Conservation (phyloP, 2,113 vertebrate genomes). For the Lophius piscatorius region DNA sequence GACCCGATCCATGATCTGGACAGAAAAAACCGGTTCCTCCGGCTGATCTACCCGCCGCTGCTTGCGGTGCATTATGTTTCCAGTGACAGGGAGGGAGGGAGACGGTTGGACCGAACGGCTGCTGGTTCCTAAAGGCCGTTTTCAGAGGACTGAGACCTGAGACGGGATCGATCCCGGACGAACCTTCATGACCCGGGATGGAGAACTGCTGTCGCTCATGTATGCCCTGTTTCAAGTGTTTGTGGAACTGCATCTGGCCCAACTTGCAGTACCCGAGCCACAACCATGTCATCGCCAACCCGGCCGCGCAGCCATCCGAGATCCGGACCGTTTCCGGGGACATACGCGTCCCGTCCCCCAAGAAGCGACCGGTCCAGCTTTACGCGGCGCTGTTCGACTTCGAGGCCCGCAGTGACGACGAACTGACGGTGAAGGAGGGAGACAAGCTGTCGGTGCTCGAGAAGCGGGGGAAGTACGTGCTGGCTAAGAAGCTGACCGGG, state of each 20-base stretch:
- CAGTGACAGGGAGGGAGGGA: conserved; percentile 12
- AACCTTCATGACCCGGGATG: conserved; percentile 77
- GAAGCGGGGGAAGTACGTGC: conserved; percentile 86
- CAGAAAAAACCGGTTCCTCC: conserved; percentile 79
- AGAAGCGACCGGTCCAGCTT: conserved; percentile 78
- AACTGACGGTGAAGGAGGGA: conserved; percentile 86
- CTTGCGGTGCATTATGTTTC: conserved; percentile 50
- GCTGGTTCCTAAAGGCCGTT: conserved; percentile 69
- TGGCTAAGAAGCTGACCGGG: conserved; percentile 86
- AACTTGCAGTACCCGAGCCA: conserved; percentile 64
- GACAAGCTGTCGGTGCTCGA: conserved; percentile 87
- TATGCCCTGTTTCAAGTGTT: conserved; percentile 80
- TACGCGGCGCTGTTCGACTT: conserved; percentile 86
- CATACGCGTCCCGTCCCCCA: conserved; percentile 75
- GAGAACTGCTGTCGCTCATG: conserved; percentile 87
- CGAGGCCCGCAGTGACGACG: conserved; percentile 83
- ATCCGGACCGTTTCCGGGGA: conserved; percentile 78
- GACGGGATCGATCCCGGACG: conserved; percentile 1
- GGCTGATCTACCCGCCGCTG: conserved; percentile 58
- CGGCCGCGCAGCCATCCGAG: conserved; percentile 50
- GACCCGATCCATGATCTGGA: conserved; percentile 46
- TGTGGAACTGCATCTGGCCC: conserved; percentile 92
- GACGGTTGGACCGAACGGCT: conserved; percentile 7
- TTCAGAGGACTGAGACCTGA: conserved; percentile 10
- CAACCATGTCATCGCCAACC: conserved; percentile 66